Conservation (phyloP, 2,888 invertebrate genomes). For the Seladonia tumulorum region DNA sequence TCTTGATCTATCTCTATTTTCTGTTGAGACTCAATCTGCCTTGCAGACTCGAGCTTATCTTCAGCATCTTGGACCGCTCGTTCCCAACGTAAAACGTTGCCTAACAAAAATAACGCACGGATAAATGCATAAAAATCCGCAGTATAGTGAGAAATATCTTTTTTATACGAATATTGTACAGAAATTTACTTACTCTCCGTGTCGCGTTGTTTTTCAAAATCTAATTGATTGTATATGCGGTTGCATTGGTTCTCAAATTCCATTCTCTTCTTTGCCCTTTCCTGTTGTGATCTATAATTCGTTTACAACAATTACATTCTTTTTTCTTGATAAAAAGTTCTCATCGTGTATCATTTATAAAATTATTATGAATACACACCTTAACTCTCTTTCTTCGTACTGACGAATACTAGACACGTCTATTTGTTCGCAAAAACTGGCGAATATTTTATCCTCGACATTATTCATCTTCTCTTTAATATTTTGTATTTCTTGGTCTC, state of each 20-base stretch:
- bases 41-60: slow-evolving; percentile 92
- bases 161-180: neutral
- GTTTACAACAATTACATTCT: slow-evolving; percentile 6
- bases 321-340: neutral
- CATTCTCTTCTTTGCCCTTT: slow-evolving; percentile 96
- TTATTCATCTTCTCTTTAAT: slow-evolving; percentile 98
- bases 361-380: slow-evolving; percentile 81
- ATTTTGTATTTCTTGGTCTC: slow-evolving; percentile 94
- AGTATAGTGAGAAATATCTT: neutral
- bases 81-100: slow-evolving; percentile 97
- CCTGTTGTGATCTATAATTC: slow-evolving; percentile 91
- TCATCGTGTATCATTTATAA: neutral
- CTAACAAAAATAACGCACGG: slow-evolving; percentile 83
- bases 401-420: slow-evolving; percentile 98
- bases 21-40: slow-evolving; percentile 91
- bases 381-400: slow-evolving; percentile 98
- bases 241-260: slow-evolving; percentile 99
- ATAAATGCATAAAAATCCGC: too few species aligned
- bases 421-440: slow-evolving; percentile 96
- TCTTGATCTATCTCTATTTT: slow-evolving; percentile 94
- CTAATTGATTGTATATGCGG: slow-evolving; percentile 96
- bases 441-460: slow-evolving; percentile 98
- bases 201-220: slow-evolving; percentile 97
- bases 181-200: slow-evolving; percentile 89
- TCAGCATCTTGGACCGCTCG: slow-evolving; percentile 96